Percentiles rank a stretch among this genome's conserved stretches.
Evolutionary conservation across 2,888 invertebrate species (phyloP).

Genomic region (Pheosia gnoma): DNA sequence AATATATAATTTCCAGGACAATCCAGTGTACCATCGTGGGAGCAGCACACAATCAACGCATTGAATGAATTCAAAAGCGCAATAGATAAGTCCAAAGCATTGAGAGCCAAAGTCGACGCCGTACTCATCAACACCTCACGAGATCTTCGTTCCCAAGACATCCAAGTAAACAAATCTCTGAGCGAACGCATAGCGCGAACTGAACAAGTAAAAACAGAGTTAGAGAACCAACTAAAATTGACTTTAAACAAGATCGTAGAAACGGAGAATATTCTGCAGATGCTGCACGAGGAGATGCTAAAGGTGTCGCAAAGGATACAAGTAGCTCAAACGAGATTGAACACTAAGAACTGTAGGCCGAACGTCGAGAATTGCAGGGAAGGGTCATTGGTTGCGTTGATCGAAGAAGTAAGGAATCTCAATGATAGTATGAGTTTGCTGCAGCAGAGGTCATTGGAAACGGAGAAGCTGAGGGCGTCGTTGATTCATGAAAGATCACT

Average conservation of each 20-base stretch:
- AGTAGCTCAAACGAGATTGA: constrained; percentile 75
- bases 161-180: constrained; percentile 90
- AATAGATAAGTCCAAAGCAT: constrained; percentile 87
- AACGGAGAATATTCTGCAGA: constrained; percentile 72
- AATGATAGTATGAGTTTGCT: constrained; percentile 73
- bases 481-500: constrained; percentile 71
- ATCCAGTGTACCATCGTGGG: constrained; percentile 93
- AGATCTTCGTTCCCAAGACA: constrained; percentile 92
- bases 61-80: constrained; percentile 90
- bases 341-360: constrained; percentile 69
- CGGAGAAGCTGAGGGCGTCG: constrained; percentile 68
- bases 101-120: constrained; percentile 89
- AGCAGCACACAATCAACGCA: constrained; percentile 90
- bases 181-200: constrained; percentile 89
- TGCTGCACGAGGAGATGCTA: constrained; percentile 70
- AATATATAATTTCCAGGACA: constrained; percentile 75
- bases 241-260: constrained; percentile 71
- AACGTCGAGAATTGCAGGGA: constrained; percentile 77
- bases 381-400: constrained; percentile 68
- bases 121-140: constrained; percentile 90
- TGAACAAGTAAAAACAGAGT: constrained; percentile 87
- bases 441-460: constrained; percentile 67
- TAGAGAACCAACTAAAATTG: constrained; percentile 88
- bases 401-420: constrained; percentile 74
- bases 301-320: constrained; percentile 73